Base-by-base conservation (phyloP, 2,797 vertebrate genomes). In the Lutjanus campechanus region DNA sequence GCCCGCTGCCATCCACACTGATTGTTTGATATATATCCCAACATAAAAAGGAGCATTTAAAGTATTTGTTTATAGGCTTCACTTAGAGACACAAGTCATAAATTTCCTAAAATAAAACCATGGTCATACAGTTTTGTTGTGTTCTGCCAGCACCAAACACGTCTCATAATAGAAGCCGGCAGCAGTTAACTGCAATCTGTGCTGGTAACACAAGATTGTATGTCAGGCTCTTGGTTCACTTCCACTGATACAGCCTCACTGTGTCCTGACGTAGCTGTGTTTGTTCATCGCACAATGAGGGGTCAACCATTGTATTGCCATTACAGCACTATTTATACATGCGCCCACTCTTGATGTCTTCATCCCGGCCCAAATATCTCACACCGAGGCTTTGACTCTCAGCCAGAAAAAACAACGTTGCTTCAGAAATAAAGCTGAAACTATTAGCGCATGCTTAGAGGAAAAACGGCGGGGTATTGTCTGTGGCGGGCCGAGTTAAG, bases 401-500 rank as follows among this genome's bases (percentile, higher is more conserved):
- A 2, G 78, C 90, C 91, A 91, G 79, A 87, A 85, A 85, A 85
- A 88, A 89, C 69, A 76, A 63, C 15, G 55, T 69, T 72, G 88
- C 82, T 58, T 84, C 76, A 85, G 76, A 77, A 86, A 85, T 84
- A 88, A 92, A 88, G 83, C 86, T 87, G 70, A 77, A 87, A 82
- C 88, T 89, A 91, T 92, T 91, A 92, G 81, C 64, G 71, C 62
- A 12, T 73, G 81, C 77, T 91, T 84, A 88, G 65, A 83, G 72
- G 71, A 46, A 85, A 85, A 86, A 85, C 61, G 9, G 47, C 47
- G 11, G 84, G 86, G 64, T 74, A 83, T 87, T 88, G 87, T 90
- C 65, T 77, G 69, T 40, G 65, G 82, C 50, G 41, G 65, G 60
- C 66, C 47, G 16, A 46, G 63, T 76, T 89, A 80, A 84, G 88